Conservation (phyloP, 2,797 vertebrate genomes). For the Poeciliopsis infans region DNA sequence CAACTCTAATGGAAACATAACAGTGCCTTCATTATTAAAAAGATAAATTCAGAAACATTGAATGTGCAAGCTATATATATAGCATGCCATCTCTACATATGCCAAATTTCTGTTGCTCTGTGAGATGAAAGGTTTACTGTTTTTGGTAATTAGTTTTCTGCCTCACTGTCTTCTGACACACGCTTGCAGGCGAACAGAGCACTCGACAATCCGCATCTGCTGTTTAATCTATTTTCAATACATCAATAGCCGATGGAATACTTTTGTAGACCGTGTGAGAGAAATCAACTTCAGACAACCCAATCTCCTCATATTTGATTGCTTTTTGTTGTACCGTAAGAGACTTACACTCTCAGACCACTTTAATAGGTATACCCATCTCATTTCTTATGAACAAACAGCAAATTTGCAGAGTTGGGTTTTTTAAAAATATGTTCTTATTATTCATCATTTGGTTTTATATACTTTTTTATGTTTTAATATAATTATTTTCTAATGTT, state of each 20-base stretch:
- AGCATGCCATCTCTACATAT: neutral
- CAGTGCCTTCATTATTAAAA: neutral
- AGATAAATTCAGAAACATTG: conserved; percentile 1
- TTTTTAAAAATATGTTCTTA: neutral
- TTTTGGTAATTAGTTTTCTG: conserved; percentile 44
- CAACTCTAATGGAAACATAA: conserved; percentile 2
- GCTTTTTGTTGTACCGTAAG: neutral
- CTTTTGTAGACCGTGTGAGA: neutral
- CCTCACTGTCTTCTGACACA: conserved; percentile 21
- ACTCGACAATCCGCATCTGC: neutral
- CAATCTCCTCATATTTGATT: neutral
- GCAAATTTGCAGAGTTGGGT: neutral
- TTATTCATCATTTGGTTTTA: neutral
- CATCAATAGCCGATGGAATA: neutral
- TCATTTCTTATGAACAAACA: neutral
- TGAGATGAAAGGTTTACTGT: neutral
- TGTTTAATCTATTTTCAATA: conserved; percentile 9
- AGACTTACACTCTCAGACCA: neutral
- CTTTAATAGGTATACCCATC: neutral
- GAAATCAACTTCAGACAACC: conserved; percentile 2
- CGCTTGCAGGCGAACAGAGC: conserved; percentile 8
- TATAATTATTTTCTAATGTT: neutral
- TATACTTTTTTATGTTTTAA: neutral
- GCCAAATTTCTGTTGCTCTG: neutral
- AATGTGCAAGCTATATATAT: neutral